Conservation (phyloP, 2,888 invertebrate species). For the Scelioninae gen. 1 region DNA sequence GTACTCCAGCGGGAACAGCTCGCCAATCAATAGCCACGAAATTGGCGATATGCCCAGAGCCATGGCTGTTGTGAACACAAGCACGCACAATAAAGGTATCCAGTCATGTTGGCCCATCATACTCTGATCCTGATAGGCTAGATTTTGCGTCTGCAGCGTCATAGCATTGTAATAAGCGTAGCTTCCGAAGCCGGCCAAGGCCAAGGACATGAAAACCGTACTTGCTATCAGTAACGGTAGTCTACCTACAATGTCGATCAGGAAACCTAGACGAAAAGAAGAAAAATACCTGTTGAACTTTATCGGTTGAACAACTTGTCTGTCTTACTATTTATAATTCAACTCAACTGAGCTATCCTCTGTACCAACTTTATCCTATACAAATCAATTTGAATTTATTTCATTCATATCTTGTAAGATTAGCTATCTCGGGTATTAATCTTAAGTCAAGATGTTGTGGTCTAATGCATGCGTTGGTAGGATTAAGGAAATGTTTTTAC, state of each 20-base stretch:
- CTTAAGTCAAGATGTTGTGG: conserved; percentile 9
- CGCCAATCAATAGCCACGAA: conserved; percentile 93
- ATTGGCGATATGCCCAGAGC: conserved; percentile 95
- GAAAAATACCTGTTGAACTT: conserved; percentile 37
- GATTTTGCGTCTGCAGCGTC: conserved; percentile 80
- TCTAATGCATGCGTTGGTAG: neutral
- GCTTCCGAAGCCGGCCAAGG: conserved; percentile 93
- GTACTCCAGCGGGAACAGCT: conserved; percentile 92
- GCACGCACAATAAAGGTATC: conserved; percentile 92
- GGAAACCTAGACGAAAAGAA: conserved; percentile 84
- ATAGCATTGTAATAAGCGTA: conserved; percentile 90
- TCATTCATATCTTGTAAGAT: conserved; percentile 49
- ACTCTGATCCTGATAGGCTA: conserved; percentile 75
- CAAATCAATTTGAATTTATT: conserved; percentile 49
- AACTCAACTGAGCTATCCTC: neutral
- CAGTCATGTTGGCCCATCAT: conserved; percentile 89
- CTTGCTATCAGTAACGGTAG: conserved; percentile 93
- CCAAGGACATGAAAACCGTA: conserved; percentile 93
- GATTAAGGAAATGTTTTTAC: neutral
- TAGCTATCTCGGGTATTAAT: conserved; percentile 36
- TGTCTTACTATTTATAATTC: conserved; percentile 29
- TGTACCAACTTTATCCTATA: conserved; percentile 22
- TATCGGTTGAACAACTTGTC: conserved; percentile 20
- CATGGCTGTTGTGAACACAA: conserved; percentile 93
- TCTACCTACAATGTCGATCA: conserved; percentile 94